Base-by-base conservation (phyloP, 2,888 invertebrate genomes). In the Ashinkailepas kermadecensis region DNA sequence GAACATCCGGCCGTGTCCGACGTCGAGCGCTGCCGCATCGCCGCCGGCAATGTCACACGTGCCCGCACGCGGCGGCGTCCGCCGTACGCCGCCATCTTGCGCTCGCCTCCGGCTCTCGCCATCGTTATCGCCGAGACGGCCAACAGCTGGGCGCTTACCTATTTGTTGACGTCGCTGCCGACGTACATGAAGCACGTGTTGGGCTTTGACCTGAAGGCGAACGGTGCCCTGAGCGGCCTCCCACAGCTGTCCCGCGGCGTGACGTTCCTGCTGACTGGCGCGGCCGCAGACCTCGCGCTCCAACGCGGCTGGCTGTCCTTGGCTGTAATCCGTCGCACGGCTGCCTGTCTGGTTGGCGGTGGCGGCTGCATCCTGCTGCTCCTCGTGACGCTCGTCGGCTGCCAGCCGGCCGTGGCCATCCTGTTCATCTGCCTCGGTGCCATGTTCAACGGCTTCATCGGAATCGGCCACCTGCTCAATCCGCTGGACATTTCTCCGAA, bases 121-220 rank as follows among this genome's bases (percentile, higher is more conserved):
- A 79, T 79, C 23, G 23, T 59, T 9, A 13, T 59, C 25, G 21
- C 58, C 58, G 79, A 79, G 58, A 58, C 59, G 58, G 79, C 79
- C 58, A 79, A 58, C 79, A 25, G 79, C 25, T 58, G 57, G 79
- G n/a, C 58, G 12, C 79, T 58, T 3, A 58, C 79, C 57, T 79
- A 58, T 39, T 23, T 79, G 23, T 15, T 79, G 58, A 79, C 57
- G n/a, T 79, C 57, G 23, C 23, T 79, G 57, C 79, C 79, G 6
- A 79, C 79, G 58, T 79, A 58, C 25, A 79, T 79, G 57, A 79
- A 79, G 58, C 23, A 79, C 57, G 79, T 79, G 57, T 23, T 79
- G 7, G 79, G 79, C 12, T 58, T 79, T 4, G 58, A 79, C 79
- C 59, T 79, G 58, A 15, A 39, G 13, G 15, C 57, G 15, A 79